Percentiles rank a stretch among this genome's conserved stretches.
phyloP scores from a whole-genome alignment of 2,113 vertebrate species.

The Echinops telfairi region DNA sequence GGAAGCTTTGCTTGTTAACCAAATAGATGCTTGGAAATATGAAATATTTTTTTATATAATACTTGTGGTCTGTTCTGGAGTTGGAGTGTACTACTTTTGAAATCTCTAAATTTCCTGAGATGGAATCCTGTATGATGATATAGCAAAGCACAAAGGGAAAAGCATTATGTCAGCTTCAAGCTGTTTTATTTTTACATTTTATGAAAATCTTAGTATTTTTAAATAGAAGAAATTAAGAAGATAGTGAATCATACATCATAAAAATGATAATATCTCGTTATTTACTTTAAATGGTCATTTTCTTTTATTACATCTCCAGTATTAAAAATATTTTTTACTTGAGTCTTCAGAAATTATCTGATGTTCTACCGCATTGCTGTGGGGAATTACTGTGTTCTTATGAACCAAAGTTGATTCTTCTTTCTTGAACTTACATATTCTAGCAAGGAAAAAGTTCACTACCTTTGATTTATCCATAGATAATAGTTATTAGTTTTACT shows the following conservation, averaged over 20 bases:
- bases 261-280: conserved; percentile 43
- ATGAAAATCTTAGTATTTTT: conserved; percentile 33
- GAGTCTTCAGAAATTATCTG: not conserved
- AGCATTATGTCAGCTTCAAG: not conserved
- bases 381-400: conserved; percentile 10
- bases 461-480: conserved; percentile 30
- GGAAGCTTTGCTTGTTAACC: not conserved
- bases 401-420: not conserved
- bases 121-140: not conserved
- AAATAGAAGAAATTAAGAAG: conserved; percentile 44
- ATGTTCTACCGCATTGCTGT: not conserved
- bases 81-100: not conserved
- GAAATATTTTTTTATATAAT: not conserved
- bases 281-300: conserved; percentile 58
- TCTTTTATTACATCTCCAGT: conserved; percentile 32
- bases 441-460: not conserved
- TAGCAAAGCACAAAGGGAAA: conserved; percentile 25
- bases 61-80: not conserved
- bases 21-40: conserved; percentile 8
- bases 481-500: conserved; percentile 33
- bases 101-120: not conserved
- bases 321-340: conserved; percentile 63
- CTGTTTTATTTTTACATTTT: conserved; percentile 41
- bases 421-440: not conserved
- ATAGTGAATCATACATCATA: conserved; percentile 31